Evolutionary conservation across 2,113 vertebrate species (phyloP).

Genomic region (Tychaedon coryphoeus): DNA sequence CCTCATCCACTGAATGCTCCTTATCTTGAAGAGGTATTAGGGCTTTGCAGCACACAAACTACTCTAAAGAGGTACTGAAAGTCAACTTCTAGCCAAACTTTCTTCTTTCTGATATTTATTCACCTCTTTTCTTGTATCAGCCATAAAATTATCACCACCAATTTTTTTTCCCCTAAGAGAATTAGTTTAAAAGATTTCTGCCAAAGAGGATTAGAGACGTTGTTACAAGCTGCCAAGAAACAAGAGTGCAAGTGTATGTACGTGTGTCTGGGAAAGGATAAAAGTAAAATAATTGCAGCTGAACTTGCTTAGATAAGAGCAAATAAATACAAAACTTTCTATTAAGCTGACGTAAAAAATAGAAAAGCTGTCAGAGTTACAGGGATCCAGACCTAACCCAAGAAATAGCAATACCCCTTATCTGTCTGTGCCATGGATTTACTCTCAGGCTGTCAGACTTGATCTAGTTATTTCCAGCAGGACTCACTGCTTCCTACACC

Average conservation of each 20-base stretch:
- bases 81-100: background rate
- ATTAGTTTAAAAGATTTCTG: background rate
- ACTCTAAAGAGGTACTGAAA: background rate
- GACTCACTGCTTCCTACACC: background rate
- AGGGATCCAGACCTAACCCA: background rate
- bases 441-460: background rate
- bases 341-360: conserved; percentile 11
- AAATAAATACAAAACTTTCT: conserved; percentile 32
- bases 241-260: background rate
- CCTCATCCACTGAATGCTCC: background rate
- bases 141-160: background rate
- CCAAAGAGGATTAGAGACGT: background rate
- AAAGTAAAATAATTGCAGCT: conserved; percentile 25
- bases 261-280: background rate
- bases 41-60: background rate
- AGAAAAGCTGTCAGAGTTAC: background rate
- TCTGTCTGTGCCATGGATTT: conserved; percentile 18
- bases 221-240: background rate
- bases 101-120: background rate
- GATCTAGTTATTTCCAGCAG: conserved; percentile 6
- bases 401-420: conserved; percentile 12
- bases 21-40: background rate
- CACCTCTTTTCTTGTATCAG: background rate
- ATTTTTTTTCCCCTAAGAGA: background rate
- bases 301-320: conserved; percentile 13